A percentile compares a stretch with the other conserved stretches of the same genome.
These are phyloP conservation scores for Orthonevra nobilis DNA, from an alignment of 2,888 invertebrate species.

Conservation along the genomic window DNA sequence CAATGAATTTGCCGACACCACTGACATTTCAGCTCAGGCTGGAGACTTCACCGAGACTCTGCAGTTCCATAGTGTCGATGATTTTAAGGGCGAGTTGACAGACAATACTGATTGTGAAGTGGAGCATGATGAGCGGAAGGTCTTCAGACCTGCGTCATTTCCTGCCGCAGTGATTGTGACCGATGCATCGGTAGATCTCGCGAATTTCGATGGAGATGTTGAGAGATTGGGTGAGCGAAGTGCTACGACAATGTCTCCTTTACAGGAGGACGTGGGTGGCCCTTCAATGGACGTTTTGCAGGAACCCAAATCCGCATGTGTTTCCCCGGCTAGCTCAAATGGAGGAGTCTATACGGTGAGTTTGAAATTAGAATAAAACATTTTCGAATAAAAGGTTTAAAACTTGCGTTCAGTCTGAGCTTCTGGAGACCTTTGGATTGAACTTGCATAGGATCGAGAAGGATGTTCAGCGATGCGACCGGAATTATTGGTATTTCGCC, in stretches of 20 bases:
- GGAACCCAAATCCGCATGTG: conserved; percentile 84
- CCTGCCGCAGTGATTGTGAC: conserved; percentile 87
- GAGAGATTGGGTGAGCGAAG: conserved; percentile 81
- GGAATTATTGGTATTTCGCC: conserved; percentile 96
- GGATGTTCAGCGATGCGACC: conserved; percentile 96
- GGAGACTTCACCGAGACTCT: conserved; percentile 73
- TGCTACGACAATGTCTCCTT: conserved; percentile 82
- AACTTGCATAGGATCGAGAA: conserved; percentile 98
- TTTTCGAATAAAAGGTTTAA: no score
- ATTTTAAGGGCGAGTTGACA: conserved; percentile 80
- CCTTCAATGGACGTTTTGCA: conserved; percentile 77
- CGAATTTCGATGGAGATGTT: conserved; percentile 79
- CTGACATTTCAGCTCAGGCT: conserved; percentile 57
- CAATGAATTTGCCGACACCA: conserved; percentile 78
- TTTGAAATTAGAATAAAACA: conserved; percentile 54
- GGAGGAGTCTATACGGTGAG: conserved; percentile 93
- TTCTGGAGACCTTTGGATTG: conserved; percentile 90
- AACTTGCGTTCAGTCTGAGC: conserved; percentile 84
- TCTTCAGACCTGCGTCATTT: background rate
- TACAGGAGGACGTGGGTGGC: conserved; percentile 82
- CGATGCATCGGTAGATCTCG: conserved; percentile 86
- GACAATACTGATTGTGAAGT: conserved; percentile 25
- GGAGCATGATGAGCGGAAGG: background rate
- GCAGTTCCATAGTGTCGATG: conserved; percentile 81
- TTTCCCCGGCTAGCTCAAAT: conserved; percentile 94